Percentiles rank a stretch among this genome's conserved stretches.
phyloP scores from a whole-genome alignment of 2,113 vertebrate genomes.

The Nasalis larvatus region DNA sequence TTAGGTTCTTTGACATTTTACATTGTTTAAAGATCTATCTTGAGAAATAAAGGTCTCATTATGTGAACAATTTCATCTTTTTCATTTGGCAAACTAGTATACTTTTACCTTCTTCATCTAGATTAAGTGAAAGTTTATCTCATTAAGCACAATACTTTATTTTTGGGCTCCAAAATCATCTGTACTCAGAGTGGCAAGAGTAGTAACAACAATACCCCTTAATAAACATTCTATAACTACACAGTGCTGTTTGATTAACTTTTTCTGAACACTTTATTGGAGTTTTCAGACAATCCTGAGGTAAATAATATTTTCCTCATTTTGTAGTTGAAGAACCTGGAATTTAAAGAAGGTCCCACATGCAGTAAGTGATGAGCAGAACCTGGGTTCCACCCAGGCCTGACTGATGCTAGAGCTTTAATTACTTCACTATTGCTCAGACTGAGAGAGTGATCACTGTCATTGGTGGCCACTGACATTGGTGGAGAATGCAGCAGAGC shows the following conservation, averaged over 20 bases:
- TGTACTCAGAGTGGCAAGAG: neutral
- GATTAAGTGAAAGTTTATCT: slow-evolving; percentile 9
- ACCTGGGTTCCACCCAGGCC: neutral
- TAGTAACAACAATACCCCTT: neutral
- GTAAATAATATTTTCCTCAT: neutral
- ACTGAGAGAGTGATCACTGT: neutral
- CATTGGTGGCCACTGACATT: neutral
- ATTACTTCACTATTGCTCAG: neutral
- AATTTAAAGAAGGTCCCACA: neutral
- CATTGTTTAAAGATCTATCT: slow-evolving; percentile 19
- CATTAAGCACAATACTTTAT: neutral
- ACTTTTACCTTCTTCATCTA: neutral
- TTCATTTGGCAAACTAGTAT: neutral
- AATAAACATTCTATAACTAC: neutral
- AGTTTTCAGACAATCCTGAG: neutral
- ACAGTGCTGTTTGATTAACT: neutral
- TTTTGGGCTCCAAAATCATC: neutral
- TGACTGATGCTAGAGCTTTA: neutral
- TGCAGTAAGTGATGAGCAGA: neutral
- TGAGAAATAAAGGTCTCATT: slow-evolving; percentile 28
- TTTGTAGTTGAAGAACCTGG: neutral
- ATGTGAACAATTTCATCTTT: slow-evolving; percentile 41
- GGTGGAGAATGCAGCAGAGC: neutral
- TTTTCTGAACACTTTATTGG: neutral
- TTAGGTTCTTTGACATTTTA: slow-evolving; percentile 6